phyloP scores from a whole-genome alignment of 2,113 vertebrate species.

The Willisornis vidua region DNA sequence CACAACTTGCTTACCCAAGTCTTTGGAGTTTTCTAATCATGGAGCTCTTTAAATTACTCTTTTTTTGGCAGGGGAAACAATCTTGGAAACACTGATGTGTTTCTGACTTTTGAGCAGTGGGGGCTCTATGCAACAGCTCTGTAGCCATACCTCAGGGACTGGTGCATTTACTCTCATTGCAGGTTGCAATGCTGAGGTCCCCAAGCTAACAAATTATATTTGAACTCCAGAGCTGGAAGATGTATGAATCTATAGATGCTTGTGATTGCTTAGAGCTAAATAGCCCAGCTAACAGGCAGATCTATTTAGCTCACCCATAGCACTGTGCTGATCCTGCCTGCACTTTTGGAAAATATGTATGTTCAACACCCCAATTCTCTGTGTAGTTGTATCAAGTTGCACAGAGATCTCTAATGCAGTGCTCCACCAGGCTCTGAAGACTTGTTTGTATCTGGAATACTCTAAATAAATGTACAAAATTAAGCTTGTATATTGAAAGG shows the following conservation, averaged over 20 bases:
- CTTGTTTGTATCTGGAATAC: neutral
- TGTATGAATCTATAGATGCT: neutral
- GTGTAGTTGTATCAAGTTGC: neutral
- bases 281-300: neutral
- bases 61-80: neutral
- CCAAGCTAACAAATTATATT: neutral
- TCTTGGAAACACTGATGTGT: neutral
- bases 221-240: neutral
- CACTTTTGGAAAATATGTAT: neutral
- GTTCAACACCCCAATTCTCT: neutral
- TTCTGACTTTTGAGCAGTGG: neutral
- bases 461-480: neutral
- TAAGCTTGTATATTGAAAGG: neutral
- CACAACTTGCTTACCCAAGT: neutral
- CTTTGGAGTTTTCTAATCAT: neutral
- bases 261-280: neutral
- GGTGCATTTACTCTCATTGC: neutral
- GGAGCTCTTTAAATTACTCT: neutral
- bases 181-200: neutral
- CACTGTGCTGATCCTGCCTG: neutral
- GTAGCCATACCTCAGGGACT: rapidly evolving
- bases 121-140: neutral
- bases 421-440: neutral
- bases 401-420: neutral
- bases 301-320: neutral